Base-by-base conservation (phyloP, 2,888 invertebrate genomes). In the Sphaerophoria taeniata region DNA sequence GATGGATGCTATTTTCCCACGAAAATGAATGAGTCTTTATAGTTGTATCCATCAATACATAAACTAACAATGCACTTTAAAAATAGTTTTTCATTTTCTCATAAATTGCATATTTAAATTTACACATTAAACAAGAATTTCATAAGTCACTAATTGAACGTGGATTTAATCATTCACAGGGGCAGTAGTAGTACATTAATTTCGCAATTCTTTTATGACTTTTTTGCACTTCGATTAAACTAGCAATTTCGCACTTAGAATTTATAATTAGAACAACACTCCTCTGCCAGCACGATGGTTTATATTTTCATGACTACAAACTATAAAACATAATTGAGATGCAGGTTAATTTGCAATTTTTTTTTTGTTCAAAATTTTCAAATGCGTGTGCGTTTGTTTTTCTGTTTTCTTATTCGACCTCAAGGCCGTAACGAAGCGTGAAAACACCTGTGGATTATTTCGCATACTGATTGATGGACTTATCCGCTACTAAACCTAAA, bases 341-440 rank as follows among this genome's bases (percentile, higher is more conserved):
- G 63, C 39, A 61, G 31, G 43, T 43, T 43, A 7, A 34, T 49
- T 49, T 16, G 24, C 24, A 24, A 24, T 24, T 58, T 4, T 47
- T 3, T 14, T 14, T 34, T 71, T 24, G 1, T 24, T 24, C 24
- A 24, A 24, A 24, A 24, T 24, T 24, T 24, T 71, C 12, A 33
- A 36, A 67, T 74, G 58, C 67, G 58, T 67, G 14, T 58, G 39
- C 12, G 58, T 39, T 9, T 58, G 4, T 24, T 16, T 58, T 16
- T 5, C 43, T 49, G 3, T 45, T 36, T 34, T 49, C 34, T 34
- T 7, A 3, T 61, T 47, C 0, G 36, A 70, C 47, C 36, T 43
- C 67, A 72, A 81, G 65, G 72, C 53, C 76, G 72, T 72, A 24
- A 82, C 77, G 61, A 82, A 77, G 72, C 82, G 82, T 82, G 60